Evolutionary conservation across 2,113 vertebrate species (phyloP), one percentile per base, ranked within the genome.

Genomic region (Otocyon megalotis): DNA sequence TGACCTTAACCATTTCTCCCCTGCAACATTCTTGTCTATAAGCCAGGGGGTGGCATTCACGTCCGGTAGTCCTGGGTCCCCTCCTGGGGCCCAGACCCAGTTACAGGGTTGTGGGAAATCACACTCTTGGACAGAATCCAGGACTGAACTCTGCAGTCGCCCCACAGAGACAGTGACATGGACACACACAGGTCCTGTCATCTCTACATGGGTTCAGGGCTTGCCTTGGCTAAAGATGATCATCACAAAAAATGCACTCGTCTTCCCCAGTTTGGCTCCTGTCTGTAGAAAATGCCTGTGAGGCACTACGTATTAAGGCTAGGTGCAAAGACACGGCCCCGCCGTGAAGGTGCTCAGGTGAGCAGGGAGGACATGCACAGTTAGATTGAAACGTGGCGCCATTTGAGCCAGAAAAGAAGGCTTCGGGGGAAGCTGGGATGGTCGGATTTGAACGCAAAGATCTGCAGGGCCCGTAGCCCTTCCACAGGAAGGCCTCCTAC

Each of bases 381-480:
- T 0, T 8, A 12, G 48, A 2, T 11, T 5, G 8, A 13, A 28
- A 1, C 0, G 1, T 7, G 6, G 43, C 2, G 0, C 20, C 26
- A 0, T 22, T 1, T 8, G 22, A 54, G 60, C 2, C 1, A 43
- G 67, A 16, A 19, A 9, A 13, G 62, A 56, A 43, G 19, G 84
- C 58, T 20, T 67, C 1, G 0, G 4, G 10, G 37, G 72, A 28
- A 26, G 30, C 43, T 0, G 9, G 8, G 3, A 0, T 16, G 43
- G 2, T 14, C 37, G 1, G 22, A 4, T 10, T 24, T 2, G 2
- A 76, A 8, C 2, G 2, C 6, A 0, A 5, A 10, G 19, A 26
- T 28, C 19, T 17, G 14, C 9, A 3, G 8, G 5, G 12, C 16
- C 6, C 0, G 0, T 6, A 10, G 69, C 60, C 88, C 10, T 0